A percentile compares a stretch with the other conserved stretches of the same genome.
Evolutionary conservation across 2,888 invertebrate genomes (phyloP).

Genomic region (Dynastes maya): DNA sequence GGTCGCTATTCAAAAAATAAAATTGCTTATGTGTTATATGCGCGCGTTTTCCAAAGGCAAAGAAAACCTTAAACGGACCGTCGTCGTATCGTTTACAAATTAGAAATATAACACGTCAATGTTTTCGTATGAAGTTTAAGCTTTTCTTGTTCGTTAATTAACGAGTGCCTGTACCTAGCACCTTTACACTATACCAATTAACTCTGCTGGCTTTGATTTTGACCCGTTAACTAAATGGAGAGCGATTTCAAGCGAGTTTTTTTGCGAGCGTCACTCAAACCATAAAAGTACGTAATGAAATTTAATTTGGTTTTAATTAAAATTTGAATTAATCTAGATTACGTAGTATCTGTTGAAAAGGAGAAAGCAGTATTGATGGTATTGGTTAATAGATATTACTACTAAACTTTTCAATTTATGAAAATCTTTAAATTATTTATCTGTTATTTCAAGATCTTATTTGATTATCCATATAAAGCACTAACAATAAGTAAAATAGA

Average conservation of each 20-base stretch:
- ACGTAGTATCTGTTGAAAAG: slow-evolving; percentile 13
- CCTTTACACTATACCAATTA: slow-evolving; percentile 62
- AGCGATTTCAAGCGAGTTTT: slow-evolving; percentile 21
- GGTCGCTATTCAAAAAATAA: slow-evolving; percentile 9
- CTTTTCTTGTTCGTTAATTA: slow-evolving; percentile 61
- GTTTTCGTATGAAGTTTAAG: slow-evolving; percentile 52
- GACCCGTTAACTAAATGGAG: slow-evolving; percentile 36
- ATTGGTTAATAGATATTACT: neutral
- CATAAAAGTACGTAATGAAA: slow-evolving; percentile 36
- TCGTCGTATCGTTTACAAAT: slow-evolving; percentile 47
- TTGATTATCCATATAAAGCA: too few relatives aligned
- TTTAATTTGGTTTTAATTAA: slow-evolving; percentile 45
- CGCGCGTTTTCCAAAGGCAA: slow-evolving; percentile 24
- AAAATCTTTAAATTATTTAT: too few relatives aligned
- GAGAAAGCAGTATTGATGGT: slow-evolving; percentile 24
- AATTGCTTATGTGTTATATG: slow-evolving; percentile 22
- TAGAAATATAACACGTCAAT: slow-evolving; percentile 44
- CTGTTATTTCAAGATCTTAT: too few relatives aligned
- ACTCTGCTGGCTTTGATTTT: slow-evolving; percentile 55
- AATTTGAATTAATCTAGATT: slow-evolving; percentile 35
- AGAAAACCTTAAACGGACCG: slow-evolving; percentile 34
- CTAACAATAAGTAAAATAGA: too few relatives aligned
- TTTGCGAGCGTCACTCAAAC: slow-evolving; percentile 39
- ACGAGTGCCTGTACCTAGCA: slow-evolving; percentile 59
- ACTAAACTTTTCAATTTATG: too few relatives aligned